Percentiles rank a stretch among this genome's conserved stretches.
Conservation (phyloP, 2,797 vertebrate genomes). For the Cynodonichthys magdalenae region DNA sequence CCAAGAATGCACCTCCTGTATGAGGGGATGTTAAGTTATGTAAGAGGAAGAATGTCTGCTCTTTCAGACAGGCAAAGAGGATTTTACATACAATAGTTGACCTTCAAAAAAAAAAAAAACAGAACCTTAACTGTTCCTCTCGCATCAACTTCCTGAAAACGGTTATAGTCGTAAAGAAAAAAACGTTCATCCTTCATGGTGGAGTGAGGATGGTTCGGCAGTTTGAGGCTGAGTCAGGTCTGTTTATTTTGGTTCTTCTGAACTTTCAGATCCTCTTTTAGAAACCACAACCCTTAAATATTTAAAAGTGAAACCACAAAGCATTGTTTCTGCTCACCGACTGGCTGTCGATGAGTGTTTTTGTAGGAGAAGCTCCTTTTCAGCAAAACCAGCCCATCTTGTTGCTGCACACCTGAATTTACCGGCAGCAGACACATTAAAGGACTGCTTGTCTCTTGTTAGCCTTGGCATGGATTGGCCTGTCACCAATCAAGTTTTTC, state of each 20-base stretch:
- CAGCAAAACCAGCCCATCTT: conserved; percentile 62
- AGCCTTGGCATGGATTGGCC: not conserved
- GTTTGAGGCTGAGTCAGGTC: not conserved
- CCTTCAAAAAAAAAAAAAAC: not conserved
- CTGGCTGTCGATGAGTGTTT: conserved; percentile 28
- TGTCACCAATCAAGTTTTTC: conserved; percentile 35
- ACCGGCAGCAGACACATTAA: conserved; percentile 8
- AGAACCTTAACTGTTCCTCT: conserved; percentile 27
- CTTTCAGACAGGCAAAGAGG: conserved; percentile 1
- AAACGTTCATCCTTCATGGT: not conserved
- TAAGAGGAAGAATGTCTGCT: conserved; percentile 18
- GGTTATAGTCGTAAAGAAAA: not conserved
- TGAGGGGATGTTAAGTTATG: not conserved
- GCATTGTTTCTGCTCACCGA: conserved; percentile 12
- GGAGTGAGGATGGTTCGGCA: not conserved
- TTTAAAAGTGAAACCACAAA: not conserved
- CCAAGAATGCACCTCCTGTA: conserved; percentile 16
- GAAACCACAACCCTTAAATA: conserved; percentile 10
- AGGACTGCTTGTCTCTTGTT: not conserved
- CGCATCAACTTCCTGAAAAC: conserved; percentile 28
- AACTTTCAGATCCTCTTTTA: conserved; percentile 10
- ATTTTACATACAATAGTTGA: conserved; percentile 17
- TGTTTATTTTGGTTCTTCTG: not conserved
- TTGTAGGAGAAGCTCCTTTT: conserved; percentile 35
- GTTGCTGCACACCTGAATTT: conserved; percentile 38